A percentile compares a stretch with the other conserved stretches of the same genome.
Evolutionary conservation across 2,797 vertebrate species (phyloP).

Genomic region (Limosa lapponica): DNA sequence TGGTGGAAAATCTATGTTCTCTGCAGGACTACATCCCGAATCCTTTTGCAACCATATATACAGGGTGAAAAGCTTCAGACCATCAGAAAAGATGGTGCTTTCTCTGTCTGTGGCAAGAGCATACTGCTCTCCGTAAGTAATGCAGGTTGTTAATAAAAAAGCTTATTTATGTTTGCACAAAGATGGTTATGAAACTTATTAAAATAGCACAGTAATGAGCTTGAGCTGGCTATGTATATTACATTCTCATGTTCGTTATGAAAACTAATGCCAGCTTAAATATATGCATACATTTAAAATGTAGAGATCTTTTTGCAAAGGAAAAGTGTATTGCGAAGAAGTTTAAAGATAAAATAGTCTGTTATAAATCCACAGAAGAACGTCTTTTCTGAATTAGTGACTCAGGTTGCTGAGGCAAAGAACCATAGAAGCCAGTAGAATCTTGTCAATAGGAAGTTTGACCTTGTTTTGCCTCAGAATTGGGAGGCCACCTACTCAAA

Average conservation of each 20-base stretch:
- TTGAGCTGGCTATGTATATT: neutral
- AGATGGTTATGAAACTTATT: neutral
- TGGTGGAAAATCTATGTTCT: accelerated
- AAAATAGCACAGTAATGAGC: conserved; percentile 28
- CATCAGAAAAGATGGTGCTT: neutral
- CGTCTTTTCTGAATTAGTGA: neutral
- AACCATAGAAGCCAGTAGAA: neutral
- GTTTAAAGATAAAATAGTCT: neutral
- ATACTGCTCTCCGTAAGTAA: neutral
- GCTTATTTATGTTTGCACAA: neutral
- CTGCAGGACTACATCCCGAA: neutral
- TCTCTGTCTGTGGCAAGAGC: neutral
- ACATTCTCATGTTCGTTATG: neutral
- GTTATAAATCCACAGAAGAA: neutral
- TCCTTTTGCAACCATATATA: neutral
- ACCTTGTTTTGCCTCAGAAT: neutral
- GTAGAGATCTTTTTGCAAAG: neutral
- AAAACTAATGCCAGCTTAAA: conserved; percentile 9
- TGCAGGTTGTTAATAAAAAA: neutral
- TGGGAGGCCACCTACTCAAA: neutral
- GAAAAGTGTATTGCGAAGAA: neutral
- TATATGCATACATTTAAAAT: neutral
- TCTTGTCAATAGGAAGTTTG: neutral
- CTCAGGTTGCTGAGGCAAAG: neutral
- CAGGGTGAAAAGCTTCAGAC: neutral